Percentiles rank a stretch among this genome's conserved stretches.
Evolutionary conservation across 1,140 invertebrate species (phyloP).

Genomic region (Mylabris phalerata): DNA sequence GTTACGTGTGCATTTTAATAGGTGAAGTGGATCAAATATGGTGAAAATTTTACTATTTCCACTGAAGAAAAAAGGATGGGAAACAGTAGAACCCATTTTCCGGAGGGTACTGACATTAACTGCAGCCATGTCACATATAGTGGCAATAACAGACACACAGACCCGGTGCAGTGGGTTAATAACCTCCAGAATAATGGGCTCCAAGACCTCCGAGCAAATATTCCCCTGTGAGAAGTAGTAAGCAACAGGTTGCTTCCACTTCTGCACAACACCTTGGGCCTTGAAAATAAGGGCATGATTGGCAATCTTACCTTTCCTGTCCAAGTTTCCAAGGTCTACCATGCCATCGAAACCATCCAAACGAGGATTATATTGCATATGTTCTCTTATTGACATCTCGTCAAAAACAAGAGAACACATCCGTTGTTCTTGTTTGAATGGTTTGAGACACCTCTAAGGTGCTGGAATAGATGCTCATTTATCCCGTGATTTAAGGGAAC

Average conservation of each 20-base stretch:
- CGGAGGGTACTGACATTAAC: constrained; percentile 5
- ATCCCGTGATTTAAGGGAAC: too few relatives aligned
- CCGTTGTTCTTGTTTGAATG: constrained; percentile 9
- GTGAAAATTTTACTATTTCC: too few relatives aligned
- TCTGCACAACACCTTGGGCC: background rate
- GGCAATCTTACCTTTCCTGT: background rate
- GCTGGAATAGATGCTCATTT: too few relatives aligned
- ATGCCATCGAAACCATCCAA: background rate
- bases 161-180: background rate
- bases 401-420: constrained; percentile 11
- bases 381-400: constrained; percentile 10
- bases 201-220: background rate
- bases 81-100: background rate
- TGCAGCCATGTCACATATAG: constrained; percentile 11
- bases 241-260: constrained; percentile 6
- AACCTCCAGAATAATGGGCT: background rate
- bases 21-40: too few relatives aligned
- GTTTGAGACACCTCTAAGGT: too few relatives aligned
- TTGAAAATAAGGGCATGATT: constrained; percentile 11
- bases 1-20: too few relatives aligned
- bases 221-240: constrained; percentile 1
- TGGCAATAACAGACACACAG: background rate
- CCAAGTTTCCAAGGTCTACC: constrained; percentile 1
- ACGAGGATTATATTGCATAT: constrained; percentile 8
- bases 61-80: background rate